Evolutionary conservation across 1,140 invertebrate species (phyloP), one percentile per base, ranked within the genome.

Genomic region (Caenorhabditis latens): DNA sequence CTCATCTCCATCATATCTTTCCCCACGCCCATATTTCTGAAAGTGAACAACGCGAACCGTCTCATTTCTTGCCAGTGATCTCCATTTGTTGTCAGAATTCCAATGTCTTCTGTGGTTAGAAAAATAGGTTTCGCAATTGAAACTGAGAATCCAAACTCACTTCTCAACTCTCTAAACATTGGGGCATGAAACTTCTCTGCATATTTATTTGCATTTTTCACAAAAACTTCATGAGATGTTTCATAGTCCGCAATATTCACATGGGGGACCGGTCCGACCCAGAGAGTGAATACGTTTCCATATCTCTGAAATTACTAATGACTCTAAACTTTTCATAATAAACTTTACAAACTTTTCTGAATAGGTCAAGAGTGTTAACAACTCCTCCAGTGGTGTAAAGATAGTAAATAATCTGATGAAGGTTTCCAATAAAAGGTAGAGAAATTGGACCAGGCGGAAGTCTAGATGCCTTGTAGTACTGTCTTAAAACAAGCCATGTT

Each of bases 41-140:
- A 93, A 84, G 95, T 94, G 4, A 95, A 93, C 5, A 96, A 92
- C 0, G 96, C 94, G 90, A 96, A 97, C 79, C 95, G 94, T 85
- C 96, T 94, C 92, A 97, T 96, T 90, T 96, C 96, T 84, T 95
- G 94, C 96, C 96, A 97, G 58, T 95, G 46, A 21, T 79, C 71
- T 2, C 71, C 71, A n/a, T 79, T 79, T n/a, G 48, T 53, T 0
- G 46, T 11, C 9, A 79, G 42, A 8, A 79, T 21, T 79, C 71
- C 71, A 13, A 8, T n/a, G 9, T 79, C 48, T 13, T 79, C 71
- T 79, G 65, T 19, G 11, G 14, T 53, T 6, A 46, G n/a, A 46
- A n/a, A 58, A n/a, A 8, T 11, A 83, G 8, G 13, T 14, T 21
- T 55, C 6, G 43, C 3, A 43, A 3, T 55, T 11, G 16, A 50